A percentile compares a stretch with the other conserved stretches of the same genome.
Evolutionary conservation across 1,140 invertebrate species (phyloP).

Genomic region (Streblospio benedicti): DNA sequence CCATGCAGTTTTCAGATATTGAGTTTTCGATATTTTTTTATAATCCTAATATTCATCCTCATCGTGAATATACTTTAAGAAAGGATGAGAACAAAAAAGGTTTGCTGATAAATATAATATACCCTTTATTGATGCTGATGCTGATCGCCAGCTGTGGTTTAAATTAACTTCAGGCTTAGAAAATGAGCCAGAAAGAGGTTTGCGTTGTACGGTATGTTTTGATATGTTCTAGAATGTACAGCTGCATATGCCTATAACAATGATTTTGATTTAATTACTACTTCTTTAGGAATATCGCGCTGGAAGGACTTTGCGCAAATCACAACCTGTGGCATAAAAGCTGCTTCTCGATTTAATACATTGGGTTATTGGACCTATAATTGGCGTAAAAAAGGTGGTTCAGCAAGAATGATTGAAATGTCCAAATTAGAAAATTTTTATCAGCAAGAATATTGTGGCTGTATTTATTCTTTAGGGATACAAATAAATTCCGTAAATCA

Average conservation of each 20-base stretch:
- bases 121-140: neutral
- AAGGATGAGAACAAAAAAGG: neutral
- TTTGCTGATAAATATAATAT: conserved; percentile 1
- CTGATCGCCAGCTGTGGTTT: neutral
- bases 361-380: neutral
- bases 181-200: neutral
- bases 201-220: neutral
- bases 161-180: neutral
- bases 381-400: conserved; percentile 3
- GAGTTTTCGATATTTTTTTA: neutral
- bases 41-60: neutral
- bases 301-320: neutral
- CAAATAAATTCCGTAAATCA: neutral
- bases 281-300: neutral
- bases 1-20: neutral
- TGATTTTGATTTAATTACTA: neutral
- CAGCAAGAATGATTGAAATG: neutral
- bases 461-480: neutral
- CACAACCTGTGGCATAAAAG: neutral
- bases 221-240: neutral
- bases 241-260: neutral
- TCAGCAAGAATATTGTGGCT: conserved; percentile 1
- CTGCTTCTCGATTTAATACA: neutral
- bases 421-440: neutral
- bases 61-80: neutral